phyloP scores from a whole-genome alignment of 2,113 vertebrate species.

The Eira barbara region DNA sequence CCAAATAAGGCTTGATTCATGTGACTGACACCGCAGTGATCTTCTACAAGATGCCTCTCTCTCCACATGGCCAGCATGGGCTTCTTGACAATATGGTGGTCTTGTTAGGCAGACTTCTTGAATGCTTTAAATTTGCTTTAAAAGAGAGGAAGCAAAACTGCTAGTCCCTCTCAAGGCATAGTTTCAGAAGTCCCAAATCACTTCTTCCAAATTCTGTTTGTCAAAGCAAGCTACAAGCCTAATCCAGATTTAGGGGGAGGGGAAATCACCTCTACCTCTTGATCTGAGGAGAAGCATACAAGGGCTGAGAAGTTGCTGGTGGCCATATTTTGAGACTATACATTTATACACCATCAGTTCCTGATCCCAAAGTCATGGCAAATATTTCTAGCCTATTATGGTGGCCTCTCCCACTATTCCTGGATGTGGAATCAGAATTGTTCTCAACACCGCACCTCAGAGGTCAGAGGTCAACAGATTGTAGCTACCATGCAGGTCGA shows the following conservation, averaged over 20 bases:
- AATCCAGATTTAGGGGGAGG: not conserved
- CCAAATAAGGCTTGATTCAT: not conserved
- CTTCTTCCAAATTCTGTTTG: not conserved
- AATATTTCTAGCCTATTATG: not conserved
- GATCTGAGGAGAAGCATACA: not conserved
- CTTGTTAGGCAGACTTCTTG: not conserved
- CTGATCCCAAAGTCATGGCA: not conserved
- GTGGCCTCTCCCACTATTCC: not conserved
- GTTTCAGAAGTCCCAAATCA: not conserved
- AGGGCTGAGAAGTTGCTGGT: not conserved
- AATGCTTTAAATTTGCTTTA: not conserved
- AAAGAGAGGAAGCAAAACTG: not conserved
- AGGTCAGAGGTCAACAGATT: not conserved
- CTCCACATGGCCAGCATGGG: not conserved
- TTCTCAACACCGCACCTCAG: not conserved
- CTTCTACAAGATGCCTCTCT: not conserved
- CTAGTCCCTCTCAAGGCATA: not conserved
- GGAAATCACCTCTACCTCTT: not conserved
- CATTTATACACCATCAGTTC: not conserved
- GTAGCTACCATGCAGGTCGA: not conserved
- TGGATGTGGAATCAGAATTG: not conserved
- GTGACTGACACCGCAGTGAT: not conserved
- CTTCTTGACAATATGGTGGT: not conserved
- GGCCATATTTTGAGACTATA: not conserved
- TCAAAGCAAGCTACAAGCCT: not conserved